Base-by-base conservation (phyloP, 2,888 invertebrate species). In the Oithona nana region DNA sequence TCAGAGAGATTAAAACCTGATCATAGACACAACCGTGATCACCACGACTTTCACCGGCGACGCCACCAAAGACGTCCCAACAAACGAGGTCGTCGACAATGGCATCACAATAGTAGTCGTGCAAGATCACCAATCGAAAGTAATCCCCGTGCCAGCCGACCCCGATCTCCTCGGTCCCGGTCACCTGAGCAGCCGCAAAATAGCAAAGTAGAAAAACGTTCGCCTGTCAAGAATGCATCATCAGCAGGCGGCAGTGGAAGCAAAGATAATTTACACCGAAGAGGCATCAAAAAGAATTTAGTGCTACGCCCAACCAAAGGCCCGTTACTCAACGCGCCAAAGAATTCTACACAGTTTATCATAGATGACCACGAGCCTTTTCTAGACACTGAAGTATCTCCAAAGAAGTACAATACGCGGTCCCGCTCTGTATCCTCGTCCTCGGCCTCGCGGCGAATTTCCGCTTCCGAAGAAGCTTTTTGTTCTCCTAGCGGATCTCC, bases 321-420 rank as follows among this genome's bases (percentile, higher is more conserved):
- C 8, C 61, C 61, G 20, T 29, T 61, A 16, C 20, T 61, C 13
- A 61, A 61, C 28, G 61, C 61, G 3, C 61, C 61, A 4, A 61
- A 61, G 22, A 71, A 71, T 65, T 70, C 68, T 51, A 71, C 70
- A 0, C 70, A 70, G 63, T 71, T 71, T 63, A 70, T 71, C 63
- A 71, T 71, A 58, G 70, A 70, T 58, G 69, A 70, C 59, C 70
- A 70, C 61, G 68, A 70, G 57, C 69, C 68, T 24, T 65, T 66
- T 28, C 57, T 70, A 29, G 26, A 54, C 26, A 16, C 54, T 16
- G 54, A 26, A 24, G 24, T 24, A 54, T 54, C 54, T 26, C 24
- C 24, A 20, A 20, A 54, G 20, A 16, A 13, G 4, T 20, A 13
- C 13, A 26, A 16, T 2, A 26, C 22, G 16, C 16, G 16, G 20